Conservation (phyloP, 2,888 invertebrate species). For the Herminia tarsipennalis region DNA sequence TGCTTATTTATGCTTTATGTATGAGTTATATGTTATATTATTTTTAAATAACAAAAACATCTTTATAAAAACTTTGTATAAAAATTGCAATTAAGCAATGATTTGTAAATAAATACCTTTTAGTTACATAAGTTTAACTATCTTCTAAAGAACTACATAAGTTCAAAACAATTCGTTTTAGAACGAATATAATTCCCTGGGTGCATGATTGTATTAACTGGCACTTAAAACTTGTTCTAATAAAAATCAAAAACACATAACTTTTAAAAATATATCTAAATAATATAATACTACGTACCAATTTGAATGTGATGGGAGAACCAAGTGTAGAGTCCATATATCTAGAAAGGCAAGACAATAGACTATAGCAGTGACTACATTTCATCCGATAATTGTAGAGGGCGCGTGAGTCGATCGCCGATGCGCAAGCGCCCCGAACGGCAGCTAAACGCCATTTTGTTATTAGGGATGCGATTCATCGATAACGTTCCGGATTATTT, state of each 20-base stretch:
- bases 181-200: too few relatives aligned
- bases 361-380: conserved; percentile 64
- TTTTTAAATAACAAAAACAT: too few relatives aligned
- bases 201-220: too few relatives aligned
- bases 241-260: conserved; percentile 1
- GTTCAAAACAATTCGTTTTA: too few relatives aligned
- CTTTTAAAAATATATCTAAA: conserved; percentile 33
- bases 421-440: conserved; percentile 62
- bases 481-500: conserved; percentile 39
- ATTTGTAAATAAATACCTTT: too few relatives aligned
- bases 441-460: conserved; percentile 73
- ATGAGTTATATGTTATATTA: too few relatives aligned
- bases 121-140: too few relatives aligned
- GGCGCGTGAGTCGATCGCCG: conserved; percentile 56
- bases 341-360: conserved; percentile 61
- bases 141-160: too few relatives aligned
- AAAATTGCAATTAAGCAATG: too few relatives aligned
- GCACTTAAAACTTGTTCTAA: too few relatives aligned
- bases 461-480: conserved; percentile 49
- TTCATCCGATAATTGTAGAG: conserved; percentile 74
- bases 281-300: conserved; percentile 39
- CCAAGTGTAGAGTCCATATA: conserved; percentile 46
- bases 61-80: too few relatives aligned
- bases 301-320: conserved; percentile 45
- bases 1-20: too few relatives aligned